These are phyloP conservation scores for Marcusenius ussheri DNA, from an alignment of 2,113 vertebrate genomes.

Conservation along the genomic window DNA sequence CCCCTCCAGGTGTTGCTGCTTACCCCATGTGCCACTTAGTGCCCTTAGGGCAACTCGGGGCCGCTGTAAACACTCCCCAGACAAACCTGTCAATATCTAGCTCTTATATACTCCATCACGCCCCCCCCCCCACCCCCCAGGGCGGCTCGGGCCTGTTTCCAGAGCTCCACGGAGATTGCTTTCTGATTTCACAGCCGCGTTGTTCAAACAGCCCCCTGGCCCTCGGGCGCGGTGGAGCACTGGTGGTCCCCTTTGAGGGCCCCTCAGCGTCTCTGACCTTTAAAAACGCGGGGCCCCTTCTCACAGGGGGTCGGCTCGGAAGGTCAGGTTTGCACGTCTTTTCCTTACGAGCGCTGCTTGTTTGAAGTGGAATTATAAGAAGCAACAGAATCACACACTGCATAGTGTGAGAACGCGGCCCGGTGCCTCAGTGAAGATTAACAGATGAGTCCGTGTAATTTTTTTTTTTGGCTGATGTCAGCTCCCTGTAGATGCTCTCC, in stretches of 20 bases:
- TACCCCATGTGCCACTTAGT: not conserved
- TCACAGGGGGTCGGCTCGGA: conserved; percentile 5
- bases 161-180: conserved; percentile 43
- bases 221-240: conserved; percentile 31
- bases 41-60: not conserved
- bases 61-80: conserved; percentile 19
- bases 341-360: not conserved
- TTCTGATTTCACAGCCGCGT: conserved; percentile 44
- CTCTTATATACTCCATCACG: conserved; percentile 9
- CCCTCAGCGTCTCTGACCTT: conserved; percentile 1
- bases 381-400: not conserved
- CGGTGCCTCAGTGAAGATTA: not conserved
- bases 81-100: conserved; percentile 19
- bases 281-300: not conserved
- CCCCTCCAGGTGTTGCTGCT: not conserved
- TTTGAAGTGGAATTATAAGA: conserved; percentile 16
- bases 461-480: not conserved
- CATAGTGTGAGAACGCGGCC: not conserved
- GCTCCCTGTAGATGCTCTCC: not conserved
- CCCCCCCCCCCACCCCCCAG: conserved; percentile 20
- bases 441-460: not conserved
- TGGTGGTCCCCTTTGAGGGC: not conserved
- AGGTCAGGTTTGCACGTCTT: conserved; percentile 28
- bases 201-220: conserved; percentile 36
- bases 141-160: conserved; percentile 31